Evolutionary conservation across 2,888 invertebrate genomes (phyloP).

Genomic region (Agrenia bidenticulata): DNA sequence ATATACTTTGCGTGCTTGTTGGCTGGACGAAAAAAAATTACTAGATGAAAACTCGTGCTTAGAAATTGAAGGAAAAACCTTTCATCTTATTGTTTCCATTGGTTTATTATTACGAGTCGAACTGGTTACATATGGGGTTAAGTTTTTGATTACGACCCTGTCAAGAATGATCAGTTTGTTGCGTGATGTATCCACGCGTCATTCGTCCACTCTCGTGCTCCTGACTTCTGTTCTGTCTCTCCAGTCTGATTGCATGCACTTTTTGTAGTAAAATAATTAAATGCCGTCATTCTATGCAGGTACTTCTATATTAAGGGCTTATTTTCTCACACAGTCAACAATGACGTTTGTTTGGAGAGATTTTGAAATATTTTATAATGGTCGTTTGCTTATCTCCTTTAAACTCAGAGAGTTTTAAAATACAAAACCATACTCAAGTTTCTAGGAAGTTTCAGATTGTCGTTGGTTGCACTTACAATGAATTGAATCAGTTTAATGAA

Average conservation of each 20-base stretch:
- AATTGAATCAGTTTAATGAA: no score
- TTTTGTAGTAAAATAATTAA: not conserved
- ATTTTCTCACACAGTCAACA: no score
- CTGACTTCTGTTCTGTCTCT: not conserved
- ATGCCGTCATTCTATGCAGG: no score
- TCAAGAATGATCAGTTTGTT: constrained; percentile 43
- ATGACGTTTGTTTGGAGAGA: no score
- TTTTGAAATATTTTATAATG: no score
- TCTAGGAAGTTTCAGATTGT: no score
- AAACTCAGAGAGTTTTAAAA: no score
- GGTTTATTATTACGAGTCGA: not conserved
- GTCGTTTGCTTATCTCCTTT: no score
- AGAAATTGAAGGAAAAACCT: not conserved
- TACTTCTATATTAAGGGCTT: no score
- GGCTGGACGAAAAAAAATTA: not conserved
- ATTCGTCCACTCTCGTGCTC: constrained; percentile 20
- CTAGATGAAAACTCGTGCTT: not conserved
- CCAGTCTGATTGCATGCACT: not conserved
- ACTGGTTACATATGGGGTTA: constrained; percentile 24
- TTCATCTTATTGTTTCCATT: not conserved
- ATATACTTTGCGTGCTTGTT: not conserved
- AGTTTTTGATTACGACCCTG: constrained; percentile 44
- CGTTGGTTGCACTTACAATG: no score
- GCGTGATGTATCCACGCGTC: constrained; percentile 44
- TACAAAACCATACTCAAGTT: no score